Conservation (phyloP, 1,140 invertebrate genomes). For the Aphis gossypii region DNA sequence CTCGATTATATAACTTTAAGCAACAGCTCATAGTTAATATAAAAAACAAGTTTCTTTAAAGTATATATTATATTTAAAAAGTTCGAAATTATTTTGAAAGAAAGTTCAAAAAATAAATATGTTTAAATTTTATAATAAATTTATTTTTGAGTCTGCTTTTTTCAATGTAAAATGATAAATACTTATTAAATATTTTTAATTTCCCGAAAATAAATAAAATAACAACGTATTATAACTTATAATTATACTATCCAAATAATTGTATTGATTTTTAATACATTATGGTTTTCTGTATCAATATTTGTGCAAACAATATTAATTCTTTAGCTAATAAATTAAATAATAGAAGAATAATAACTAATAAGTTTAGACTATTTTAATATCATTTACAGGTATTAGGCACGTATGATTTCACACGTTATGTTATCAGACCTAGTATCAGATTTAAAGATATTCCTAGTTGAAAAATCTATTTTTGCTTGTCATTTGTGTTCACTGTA, state of each 20-base stretch:
- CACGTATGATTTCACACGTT: background rate
- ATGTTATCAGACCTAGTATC: background rate
- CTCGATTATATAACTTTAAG: background rate
- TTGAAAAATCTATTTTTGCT: background rate
- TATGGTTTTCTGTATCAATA: background rate
- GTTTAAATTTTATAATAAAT: background rate
- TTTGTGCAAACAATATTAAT: background rate
- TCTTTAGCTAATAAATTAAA: background rate
- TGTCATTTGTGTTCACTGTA: background rate
- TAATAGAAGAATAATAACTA: background rate
- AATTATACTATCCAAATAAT: background rate
- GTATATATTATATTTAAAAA: background rate
- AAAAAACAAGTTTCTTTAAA: too few relatives aligned
- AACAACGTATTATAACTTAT: background rate
- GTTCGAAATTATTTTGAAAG: background rate
- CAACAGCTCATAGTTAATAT: background rate
- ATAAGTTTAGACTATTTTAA: background rate
- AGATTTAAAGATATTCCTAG: background rate
- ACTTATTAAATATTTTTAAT: background rate
- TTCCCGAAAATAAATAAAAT: background rate
- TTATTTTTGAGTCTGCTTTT: background rate
- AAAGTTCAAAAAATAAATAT: background rate
- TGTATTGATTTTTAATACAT: background rate
- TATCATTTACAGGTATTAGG: background rate
- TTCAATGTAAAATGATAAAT: background rate